These are phyloP conservation scores for Noctilio leporinus DNA, from an alignment of 2,113 vertebrate species.

Conservation along the genomic window DNA sequence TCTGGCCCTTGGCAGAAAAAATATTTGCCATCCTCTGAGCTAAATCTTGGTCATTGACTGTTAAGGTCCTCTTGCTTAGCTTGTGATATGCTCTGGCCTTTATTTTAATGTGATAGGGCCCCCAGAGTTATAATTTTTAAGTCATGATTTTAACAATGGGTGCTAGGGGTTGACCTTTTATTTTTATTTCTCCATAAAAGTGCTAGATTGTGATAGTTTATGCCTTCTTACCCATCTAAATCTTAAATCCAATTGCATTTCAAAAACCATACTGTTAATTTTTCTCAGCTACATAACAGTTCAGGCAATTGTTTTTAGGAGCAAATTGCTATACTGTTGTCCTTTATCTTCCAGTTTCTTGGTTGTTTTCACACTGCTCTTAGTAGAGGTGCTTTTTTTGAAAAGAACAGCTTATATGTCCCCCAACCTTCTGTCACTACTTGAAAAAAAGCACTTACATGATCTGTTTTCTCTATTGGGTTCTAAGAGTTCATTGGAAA, in stretches of 20 bases:
- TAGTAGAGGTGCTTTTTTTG: conserved; percentile 25
- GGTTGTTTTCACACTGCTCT: neutral
- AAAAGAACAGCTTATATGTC: neutral
- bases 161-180: neutral
- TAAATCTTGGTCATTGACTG: neutral
- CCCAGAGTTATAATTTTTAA: neutral
- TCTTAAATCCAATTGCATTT: neutral
- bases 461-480: neutral
- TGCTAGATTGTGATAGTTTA: neutral
- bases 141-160: neutral
- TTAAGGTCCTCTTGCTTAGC: neutral
- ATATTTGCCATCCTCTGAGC: neutral
- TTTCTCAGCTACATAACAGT: neutral
- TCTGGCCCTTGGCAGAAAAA: neutral
- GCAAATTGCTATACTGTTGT: neutral
- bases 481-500: neutral
- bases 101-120: neutral
- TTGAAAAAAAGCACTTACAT: neutral
- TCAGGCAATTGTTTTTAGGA: neutral
- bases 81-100: neutral
- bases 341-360: neutral
- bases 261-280: neutral
- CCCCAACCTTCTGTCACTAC: neutral
- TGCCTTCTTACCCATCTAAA: neutral
- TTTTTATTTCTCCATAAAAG: neutral